Evolutionary conservation across 1,140 invertebrate genomes (phyloP).

Genomic region (Platyura marginata): DNA sequence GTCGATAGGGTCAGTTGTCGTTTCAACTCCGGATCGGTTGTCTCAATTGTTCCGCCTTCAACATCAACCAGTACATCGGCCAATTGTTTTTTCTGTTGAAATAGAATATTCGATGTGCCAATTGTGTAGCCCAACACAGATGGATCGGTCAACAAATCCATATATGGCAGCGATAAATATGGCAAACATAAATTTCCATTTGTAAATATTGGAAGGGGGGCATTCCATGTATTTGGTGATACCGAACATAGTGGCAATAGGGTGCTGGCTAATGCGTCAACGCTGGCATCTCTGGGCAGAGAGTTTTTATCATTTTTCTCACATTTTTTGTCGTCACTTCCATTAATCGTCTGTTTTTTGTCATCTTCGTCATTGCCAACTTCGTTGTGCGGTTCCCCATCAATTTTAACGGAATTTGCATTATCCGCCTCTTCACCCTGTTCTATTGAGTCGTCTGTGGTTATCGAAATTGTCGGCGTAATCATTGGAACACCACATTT

Average conservation of each 20-base stretch:
- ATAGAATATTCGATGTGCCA: conserved; percentile 93
- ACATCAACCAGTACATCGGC: conserved; percentile 85
- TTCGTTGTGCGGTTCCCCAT: background rate
- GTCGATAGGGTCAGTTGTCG: conserved; percentile 74
- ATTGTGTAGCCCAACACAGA: conserved; percentile 84
- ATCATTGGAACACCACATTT: too few relatives aligned
- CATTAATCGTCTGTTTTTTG: background rate
- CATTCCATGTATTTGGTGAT: conserved; percentile 57
- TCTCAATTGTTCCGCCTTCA: conserved; percentile 74
- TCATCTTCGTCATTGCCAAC: background rate
- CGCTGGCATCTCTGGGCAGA: conserved; percentile 36
- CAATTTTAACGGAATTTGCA: too few relatives aligned
- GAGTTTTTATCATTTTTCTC: background rate
- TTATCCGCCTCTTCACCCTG: too few relatives aligned
- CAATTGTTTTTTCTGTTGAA: conserved; percentile 85
- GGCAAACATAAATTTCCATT: conserved; percentile 91
- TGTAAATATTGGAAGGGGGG: conserved; percentile 75
- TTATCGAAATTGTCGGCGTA: too few relatives aligned
- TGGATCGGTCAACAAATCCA: conserved; percentile 77
- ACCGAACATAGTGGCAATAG: conserved; percentile 20
- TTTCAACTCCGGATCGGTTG: conserved; percentile 65
- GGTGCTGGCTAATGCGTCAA: conserved; percentile 35
- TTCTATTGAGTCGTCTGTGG: too few relatives aligned
- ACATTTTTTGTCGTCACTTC: background rate
- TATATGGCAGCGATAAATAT: conserved; percentile 87